These are phyloP conservation scores for Uropetala carovei DNA, from an alignment of 2,888 invertebrate genomes.

Conservation along the genomic window DNA sequence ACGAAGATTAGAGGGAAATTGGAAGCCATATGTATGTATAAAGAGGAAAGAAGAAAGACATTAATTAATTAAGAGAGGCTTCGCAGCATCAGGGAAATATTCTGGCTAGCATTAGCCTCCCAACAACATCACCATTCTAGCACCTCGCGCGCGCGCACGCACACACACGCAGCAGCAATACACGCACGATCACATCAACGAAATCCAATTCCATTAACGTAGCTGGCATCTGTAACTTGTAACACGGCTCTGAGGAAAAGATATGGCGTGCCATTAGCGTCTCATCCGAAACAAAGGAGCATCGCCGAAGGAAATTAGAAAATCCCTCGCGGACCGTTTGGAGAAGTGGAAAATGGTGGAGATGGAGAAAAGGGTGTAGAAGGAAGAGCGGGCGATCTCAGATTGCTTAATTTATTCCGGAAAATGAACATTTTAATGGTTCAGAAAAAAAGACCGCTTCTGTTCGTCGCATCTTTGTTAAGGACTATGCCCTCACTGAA, in stretches of 20 bases:
- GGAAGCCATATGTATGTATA: no score
- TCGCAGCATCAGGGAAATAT: neutral
- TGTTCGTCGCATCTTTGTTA: no score
- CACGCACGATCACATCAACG: neutral
- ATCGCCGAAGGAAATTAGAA: neutral
- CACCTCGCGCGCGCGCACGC: neutral
- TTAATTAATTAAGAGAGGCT: neutral
- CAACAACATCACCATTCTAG: no score
- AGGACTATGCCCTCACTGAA: no score
- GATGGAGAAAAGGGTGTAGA: neutral
- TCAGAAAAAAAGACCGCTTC: neutral
- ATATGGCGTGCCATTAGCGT: neutral
- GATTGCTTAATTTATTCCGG: slow-evolving; percentile 14
- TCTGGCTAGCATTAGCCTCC: neutral
- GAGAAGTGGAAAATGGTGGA: neutral
- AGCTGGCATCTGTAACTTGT: neutral
- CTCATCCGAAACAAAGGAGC: neutral
- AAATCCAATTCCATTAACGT: neutral
- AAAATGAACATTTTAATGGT: neutral
- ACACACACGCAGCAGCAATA: no score
- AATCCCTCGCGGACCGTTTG: neutral
- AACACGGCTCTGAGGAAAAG: neutral
- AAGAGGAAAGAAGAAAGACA: neutral
- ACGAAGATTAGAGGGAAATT: no score
- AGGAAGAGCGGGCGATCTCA: neutral